Percentiles rank a stretch among this genome's conserved stretches.
Evolutionary conservation across 1,140 invertebrate genomes (phyloP).

Genomic region (Bombus confusus): DNA sequence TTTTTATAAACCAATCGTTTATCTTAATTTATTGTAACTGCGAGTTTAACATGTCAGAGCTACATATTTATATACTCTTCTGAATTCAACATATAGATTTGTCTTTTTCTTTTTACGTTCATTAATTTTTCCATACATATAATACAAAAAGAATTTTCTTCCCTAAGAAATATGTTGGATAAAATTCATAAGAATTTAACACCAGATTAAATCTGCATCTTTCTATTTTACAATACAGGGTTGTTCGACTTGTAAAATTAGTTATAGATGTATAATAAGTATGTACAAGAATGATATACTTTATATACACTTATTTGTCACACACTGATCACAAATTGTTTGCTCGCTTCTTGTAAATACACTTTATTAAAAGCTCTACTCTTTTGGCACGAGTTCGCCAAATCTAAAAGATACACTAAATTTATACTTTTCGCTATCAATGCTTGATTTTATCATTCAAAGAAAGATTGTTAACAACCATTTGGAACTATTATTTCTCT

Average conservation of each 20-base stretch:
- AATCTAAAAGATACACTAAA: neutral
- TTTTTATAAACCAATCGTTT: neutral
- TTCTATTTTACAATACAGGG: neutral
- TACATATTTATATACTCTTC: neutral
- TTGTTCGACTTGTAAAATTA: conserved; percentile 18
- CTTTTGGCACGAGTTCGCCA: conserved; percentile 53
- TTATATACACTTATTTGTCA: conserved; percentile 44
- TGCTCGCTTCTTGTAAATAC: conserved; percentile 51
- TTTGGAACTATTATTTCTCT: neutral
- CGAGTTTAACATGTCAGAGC: neutral
- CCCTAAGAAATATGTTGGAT: neutral
- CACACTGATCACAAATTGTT: conserved; percentile 41
- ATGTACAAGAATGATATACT: conserved; percentile 34
- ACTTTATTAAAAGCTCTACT: conserved; percentile 32
- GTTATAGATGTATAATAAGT: conserved; percentile 2
- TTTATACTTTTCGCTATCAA: neutral
- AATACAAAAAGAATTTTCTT: conserved; percentile 1
- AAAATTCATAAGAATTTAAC: neutral
- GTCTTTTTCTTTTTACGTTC: neutral
- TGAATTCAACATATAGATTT: neutral
- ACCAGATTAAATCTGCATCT: neutral
- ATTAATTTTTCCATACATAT: neutral
- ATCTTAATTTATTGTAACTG: neutral
- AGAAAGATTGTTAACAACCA: neutral
- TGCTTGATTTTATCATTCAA: neutral